Conservation (phyloP, 2,113 vertebrate genomes). For the Vulpes vulpes region DNA sequence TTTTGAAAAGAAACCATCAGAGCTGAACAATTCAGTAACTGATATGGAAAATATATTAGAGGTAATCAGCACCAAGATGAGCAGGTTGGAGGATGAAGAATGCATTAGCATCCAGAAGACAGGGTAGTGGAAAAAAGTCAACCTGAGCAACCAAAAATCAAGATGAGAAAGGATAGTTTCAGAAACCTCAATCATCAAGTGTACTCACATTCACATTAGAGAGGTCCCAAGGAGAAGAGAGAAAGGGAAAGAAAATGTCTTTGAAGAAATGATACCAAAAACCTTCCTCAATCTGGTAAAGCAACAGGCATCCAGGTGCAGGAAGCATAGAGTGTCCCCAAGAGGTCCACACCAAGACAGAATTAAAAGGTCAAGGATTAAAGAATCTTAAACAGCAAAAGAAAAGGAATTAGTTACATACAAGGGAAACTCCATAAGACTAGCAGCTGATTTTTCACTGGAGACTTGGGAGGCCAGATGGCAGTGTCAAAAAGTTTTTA, state of each 20-base stretch:
- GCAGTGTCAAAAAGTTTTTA: neutral
- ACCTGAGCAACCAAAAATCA: neutral
- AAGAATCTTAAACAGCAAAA: neutral
- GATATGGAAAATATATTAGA: neutral
- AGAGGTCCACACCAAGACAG: neutral
- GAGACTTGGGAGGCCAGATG: neutral
- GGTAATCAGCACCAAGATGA: neutral
- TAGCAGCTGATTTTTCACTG: neutral
- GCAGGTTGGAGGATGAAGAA: neutral
- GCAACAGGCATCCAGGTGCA: neutral
- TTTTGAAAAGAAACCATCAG: neutral
- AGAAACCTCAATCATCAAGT: neutral
- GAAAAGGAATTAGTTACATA: neutral
- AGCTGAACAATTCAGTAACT: neutral
- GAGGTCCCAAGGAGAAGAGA: neutral
- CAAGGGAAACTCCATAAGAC: neutral
- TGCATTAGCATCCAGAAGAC: neutral
- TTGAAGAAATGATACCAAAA: neutral
- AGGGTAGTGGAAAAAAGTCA: neutral
- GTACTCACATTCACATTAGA: neutral
- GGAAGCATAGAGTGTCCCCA: neutral
- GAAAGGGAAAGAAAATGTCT: neutral
- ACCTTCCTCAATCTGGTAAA: neutral
- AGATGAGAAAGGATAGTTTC: neutral
- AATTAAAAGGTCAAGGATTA: neutral